A percentile compares a stretch with the other conserved stretches of the same genome.
Conservation (phyloP, 2,888 invertebrate genomes). For the Julus scanicus region DNA sequence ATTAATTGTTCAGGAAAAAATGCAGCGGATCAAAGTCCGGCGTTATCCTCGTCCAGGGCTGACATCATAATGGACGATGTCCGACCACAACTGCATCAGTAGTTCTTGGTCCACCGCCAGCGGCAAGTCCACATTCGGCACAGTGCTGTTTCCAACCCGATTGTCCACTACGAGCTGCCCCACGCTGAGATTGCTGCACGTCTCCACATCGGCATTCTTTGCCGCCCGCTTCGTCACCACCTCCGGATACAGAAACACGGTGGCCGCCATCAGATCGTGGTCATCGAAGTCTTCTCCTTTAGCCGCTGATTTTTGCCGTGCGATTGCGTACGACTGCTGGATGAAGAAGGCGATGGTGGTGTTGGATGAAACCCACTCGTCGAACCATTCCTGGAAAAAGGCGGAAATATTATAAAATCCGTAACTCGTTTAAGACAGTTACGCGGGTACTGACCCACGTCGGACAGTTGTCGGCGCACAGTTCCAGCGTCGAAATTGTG, state of each 20-base stretch:
- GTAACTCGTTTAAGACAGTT: neutral
- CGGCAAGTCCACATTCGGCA: conserved; percentile 14
- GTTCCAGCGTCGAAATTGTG: neutral
- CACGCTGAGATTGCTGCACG: conserved; percentile 9
- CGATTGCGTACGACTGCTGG: conserved; percentile 28
- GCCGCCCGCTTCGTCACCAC: neutral
- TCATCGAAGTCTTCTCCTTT: neutral
- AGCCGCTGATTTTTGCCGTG: neutral
- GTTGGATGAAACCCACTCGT: conserved; percentile 53
- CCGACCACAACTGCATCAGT: neutral
- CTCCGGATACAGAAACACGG: conserved; percentile 42
- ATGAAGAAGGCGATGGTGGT: conserved; percentile 47
- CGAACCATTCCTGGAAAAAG: conserved; percentile 49
- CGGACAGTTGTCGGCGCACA: conserved; percentile 19
- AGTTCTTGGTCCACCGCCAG: neutral
- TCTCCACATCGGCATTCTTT: conserved; percentile 17
- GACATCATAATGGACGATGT: neutral
- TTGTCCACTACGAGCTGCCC: conserved; percentile 52
- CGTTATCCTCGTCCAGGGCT: neutral
- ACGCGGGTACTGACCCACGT: conserved; percentile 45
- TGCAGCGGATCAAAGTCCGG: neutral
- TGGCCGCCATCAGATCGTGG: conserved; percentile 44
- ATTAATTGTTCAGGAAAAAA: too few species aligned
- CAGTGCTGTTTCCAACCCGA: neutral
- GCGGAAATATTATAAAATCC: neutral